These are phyloP conservation scores for Coregonus suidteri DNA, from an alignment of 2,797 vertebrate species.

Conservation along the genomic window DNA sequence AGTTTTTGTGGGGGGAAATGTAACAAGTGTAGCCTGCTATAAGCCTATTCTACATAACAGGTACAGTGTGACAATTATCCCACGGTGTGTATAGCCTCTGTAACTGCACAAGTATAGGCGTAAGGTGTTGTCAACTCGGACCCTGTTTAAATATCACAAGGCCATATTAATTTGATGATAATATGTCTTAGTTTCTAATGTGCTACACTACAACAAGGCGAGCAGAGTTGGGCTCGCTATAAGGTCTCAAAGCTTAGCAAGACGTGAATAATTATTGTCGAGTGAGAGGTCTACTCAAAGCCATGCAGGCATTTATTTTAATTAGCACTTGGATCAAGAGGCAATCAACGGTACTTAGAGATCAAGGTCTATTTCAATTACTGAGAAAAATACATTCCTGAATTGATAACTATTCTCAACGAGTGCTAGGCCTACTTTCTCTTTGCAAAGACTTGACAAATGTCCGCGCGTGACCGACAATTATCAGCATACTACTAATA, in stretches of 20 bases:
- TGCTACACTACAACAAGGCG: neutral
- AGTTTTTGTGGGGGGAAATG: neutral
- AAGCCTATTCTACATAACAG: neutral
- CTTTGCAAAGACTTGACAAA: neutral
- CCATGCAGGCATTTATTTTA: slow-evolving; percentile 69
- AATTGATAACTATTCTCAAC: slow-evolving; percentile 6
- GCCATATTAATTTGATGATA: neutral
- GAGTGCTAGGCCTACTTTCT: neutral
- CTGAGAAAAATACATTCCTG: neutral
- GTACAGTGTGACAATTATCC: neutral
- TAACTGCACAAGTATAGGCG: neutral
- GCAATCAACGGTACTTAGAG: slow-evolving; percentile 67
- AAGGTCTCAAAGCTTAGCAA: slow-evolving; percentile 31
- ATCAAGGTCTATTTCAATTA: slow-evolving; percentile 50
- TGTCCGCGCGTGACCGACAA: neutral
- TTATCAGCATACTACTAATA: neutral
- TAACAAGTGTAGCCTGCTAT: neutral
- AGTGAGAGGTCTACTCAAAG: slow-evolving; percentile 35
- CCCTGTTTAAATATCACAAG: neutral
- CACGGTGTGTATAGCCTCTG: neutral
- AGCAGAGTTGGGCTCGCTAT: neutral
- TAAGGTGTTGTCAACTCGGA: neutral
- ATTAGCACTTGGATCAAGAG: slow-evolving; percentile 76
- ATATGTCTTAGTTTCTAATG: neutral
- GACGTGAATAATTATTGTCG: neutral